These are phyloP conservation scores for Haliaeetus leucogaster DNA, from an alignment of 2,113 vertebrate species.

Conservation along the genomic window DNA sequence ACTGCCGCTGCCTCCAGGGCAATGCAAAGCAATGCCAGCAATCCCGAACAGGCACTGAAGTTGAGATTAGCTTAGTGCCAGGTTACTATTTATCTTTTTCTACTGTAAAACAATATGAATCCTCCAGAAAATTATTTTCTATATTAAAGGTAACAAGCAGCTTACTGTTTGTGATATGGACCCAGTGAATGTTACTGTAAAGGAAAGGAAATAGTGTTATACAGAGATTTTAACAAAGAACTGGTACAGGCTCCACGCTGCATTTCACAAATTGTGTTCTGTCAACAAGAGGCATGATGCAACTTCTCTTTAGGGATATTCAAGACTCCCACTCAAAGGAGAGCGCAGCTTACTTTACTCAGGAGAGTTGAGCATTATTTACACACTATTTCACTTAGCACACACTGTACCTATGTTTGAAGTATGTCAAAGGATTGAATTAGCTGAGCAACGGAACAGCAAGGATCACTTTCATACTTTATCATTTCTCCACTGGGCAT, in stretches of 20 bases:
- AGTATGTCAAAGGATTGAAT: not conserved
- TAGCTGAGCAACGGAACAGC: not conserved
- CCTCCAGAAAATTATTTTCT: not conserved
- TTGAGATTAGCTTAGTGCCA: not conserved
- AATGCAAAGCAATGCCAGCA: not conserved
- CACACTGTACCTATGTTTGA: not conserved
- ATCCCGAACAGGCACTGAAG: not conserved
- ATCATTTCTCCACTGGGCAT: constrained; percentile 37
- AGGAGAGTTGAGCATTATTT: not conserved
- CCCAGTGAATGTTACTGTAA: not conserved
- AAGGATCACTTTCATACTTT: constrained; percentile 25
- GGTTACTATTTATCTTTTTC: not conserved
- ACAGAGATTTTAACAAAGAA: not conserved
- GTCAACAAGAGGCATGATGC: not conserved
- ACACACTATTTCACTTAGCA: not conserved
- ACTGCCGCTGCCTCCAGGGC: not conserved
- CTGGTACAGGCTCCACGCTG: not conserved
- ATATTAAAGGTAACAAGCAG: not conserved
- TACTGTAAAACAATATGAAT: not conserved
- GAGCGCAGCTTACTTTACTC: not conserved
- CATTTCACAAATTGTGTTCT: not conserved
- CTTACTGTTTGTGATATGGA: not conserved
- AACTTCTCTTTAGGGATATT: not conserved
- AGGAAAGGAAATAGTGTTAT: not conserved
- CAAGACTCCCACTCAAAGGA: not conserved